Conservation (phyloP, 2,113 vertebrate species). For the Connochaetes taurinus region DNA sequence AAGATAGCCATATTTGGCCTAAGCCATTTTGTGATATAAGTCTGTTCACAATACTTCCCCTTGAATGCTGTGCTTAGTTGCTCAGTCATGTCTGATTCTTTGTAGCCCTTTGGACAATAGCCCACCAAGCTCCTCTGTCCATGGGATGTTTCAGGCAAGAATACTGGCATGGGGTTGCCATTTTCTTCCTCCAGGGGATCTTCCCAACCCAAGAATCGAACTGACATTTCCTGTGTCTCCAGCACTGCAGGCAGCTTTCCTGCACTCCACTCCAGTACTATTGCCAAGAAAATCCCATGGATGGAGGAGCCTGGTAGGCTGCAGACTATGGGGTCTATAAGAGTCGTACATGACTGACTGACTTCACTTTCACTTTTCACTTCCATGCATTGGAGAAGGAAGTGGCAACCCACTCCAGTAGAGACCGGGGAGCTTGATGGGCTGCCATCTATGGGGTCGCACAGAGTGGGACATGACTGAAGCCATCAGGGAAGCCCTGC, state of each 20-base stretch:
- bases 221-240: background rate
- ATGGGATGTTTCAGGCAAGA: background rate
- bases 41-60: background rate
- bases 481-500: background rate
- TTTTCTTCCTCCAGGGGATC: background rate
- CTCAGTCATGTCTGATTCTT: background rate
- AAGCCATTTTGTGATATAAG: background rate
- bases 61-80: background rate
- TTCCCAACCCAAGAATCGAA: background rate
- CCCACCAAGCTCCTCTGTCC: background rate
- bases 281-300: too few species aligned
- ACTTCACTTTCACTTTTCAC: too few species aligned
- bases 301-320: too few species aligned
- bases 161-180: background rate
- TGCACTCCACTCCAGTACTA: too few species aligned
- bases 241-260: background rate
- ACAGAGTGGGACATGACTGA: too few species aligned
- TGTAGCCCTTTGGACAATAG: background rate
- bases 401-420: too few species aligned
- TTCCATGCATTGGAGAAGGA: too few species aligned
- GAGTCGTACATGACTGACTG: accelerated
- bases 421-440: too few species aligned
- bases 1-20: background rate
- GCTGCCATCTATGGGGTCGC: accelerated
- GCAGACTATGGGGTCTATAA: too few species aligned